Evolutionary conservation across 2,888 invertebrate genomes (phyloP).

Genomic region (Lagria hirta): DNA sequence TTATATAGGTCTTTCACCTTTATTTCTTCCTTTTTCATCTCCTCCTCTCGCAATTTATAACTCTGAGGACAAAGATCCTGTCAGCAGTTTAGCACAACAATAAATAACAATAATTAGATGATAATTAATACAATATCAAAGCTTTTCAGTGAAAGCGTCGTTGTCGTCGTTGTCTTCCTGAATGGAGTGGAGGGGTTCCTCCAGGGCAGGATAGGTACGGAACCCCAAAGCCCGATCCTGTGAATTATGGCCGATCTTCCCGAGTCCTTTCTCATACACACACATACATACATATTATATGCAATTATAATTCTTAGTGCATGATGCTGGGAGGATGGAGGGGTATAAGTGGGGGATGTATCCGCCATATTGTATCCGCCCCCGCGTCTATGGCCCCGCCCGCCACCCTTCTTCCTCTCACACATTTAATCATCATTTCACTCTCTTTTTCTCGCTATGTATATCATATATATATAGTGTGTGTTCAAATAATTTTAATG

Average conservation of each 20-base stretch:
- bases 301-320: slow-evolving; percentile 55
- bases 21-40: slow-evolving; percentile 19
- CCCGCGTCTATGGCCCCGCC: slow-evolving; percentile 51
- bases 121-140: slow-evolving; percentile 49
- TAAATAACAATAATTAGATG: slow-evolving; percentile 49
- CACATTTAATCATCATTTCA: slow-evolving; percentile 31
- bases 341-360: slow-evolving; percentile 48
- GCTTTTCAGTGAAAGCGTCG: slow-evolving; percentile 27
- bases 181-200: no score
- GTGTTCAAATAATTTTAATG: slow-evolving; percentile 55
- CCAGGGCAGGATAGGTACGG: slow-evolving; percentile 23
- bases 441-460: slow-evolving; percentile 46
- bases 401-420: slow-evolving; percentile 41
- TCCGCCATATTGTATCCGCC: slow-evolving; percentile 56
- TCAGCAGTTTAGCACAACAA: slow-evolving; percentile 38
- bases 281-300: slow-evolving; percentile 53
- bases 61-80: slow-evolving; percentile 29
- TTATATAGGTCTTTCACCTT: no score
- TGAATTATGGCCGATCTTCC: slow-evolving; percentile 45
- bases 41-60: slow-evolving; percentile 28
- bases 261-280: slow-evolving; percentile 39
- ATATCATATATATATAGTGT: slow-evolving; percentile 50
- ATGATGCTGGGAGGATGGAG: slow-evolving; percentile 49
- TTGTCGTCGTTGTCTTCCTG: no score
- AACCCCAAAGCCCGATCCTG: slow-evolving; percentile 28